Evolutionary conservation across 1,140 invertebrate species (phyloP).

Genomic region (Pseudomyrmex pallidus): DNA sequence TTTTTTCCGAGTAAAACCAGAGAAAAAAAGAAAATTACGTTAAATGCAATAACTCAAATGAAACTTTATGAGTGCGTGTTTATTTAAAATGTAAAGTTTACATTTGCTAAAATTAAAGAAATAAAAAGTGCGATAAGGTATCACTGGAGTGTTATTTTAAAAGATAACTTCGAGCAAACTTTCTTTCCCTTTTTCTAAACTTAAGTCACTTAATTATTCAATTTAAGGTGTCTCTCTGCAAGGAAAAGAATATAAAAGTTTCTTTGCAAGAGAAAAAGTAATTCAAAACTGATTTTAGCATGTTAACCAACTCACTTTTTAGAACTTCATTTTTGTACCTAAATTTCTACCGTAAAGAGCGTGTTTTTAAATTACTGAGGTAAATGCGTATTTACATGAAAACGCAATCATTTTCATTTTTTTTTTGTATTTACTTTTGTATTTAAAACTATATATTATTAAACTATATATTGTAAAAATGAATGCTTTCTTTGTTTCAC

Average conservation of each 20-base stretch:
- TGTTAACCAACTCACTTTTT: constrained; percentile 12
- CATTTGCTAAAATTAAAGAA: constrained; percentile 29
- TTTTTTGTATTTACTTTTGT: not conserved
- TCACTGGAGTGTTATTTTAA: constrained; percentile 10
- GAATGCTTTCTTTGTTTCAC: not conserved
- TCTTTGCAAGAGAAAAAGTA: constrained; percentile 10
- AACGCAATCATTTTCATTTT: not conserved
- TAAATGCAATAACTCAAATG: too few relatives aligned
- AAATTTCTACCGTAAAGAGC: not conserved
- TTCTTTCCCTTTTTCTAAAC: not conserved
- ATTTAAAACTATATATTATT: constrained; percentile 2
- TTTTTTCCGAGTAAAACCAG: too few relatives aligned
- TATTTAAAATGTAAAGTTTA: not conserved
- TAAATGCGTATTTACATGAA: not conserved
- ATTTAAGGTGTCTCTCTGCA: constrained; percentile 30
- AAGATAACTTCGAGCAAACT: constrained; percentile 35
- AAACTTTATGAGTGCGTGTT: too few relatives aligned
- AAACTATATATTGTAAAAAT: not conserved
- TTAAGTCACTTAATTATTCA: constrained; percentile 44
- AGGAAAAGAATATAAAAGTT: constrained; percentile 41
- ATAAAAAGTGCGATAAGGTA: not conserved
- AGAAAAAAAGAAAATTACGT: not conserved
- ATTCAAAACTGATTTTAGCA: constrained; percentile 25
- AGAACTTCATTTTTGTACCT: not conserved
- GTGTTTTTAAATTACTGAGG: too few relatives aligned